Base-by-base conservation (phyloP, 2,797 vertebrate genomes). In the Diglossa cyanea region DNA sequence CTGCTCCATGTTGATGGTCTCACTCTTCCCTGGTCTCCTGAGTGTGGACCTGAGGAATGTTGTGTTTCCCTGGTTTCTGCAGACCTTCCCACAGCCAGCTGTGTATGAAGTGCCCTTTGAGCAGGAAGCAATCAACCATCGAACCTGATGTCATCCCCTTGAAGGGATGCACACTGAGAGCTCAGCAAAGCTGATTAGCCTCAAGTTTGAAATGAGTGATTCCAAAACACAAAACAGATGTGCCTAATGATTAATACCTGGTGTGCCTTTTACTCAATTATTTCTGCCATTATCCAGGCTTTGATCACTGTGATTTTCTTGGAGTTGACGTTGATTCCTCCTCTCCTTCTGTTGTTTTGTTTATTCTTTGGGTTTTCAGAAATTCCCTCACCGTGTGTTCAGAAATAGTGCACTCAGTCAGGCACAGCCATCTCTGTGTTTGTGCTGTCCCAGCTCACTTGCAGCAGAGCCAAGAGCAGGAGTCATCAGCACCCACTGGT, bases 221-320 rank as follows among this genome's bases (percentile, higher is more conserved):
- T 94, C 83, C 55, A 53, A 79, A 95, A 82, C 63, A 73, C 35
- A 30, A 53, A 85, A 5, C 95, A 93, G 83, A 94, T 94, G 93
- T 91, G 79, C 63, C 63, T 37, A 5, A 0, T 89, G 92, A 91
- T 93, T 87, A 90, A 82, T 85, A 60, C 2, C 2, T 76, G 53
- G 48, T 65, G n/a, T 89, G 78, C 45, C 71, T 88, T 95, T 85
- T 92, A 39, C 55, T 88, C 77, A 39, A 1, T 85, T 73, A 70
- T 73, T 89, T 88, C 76, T 90, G 51, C 40, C 51, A 30, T 63
- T 79, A 31, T 66, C 60, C 37, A 50, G 60, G n/a, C 90, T 94
- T 93, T 92, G 77, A 71, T 93, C 67, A 33, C 63, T 39, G 18
- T 75, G 67, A 66, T 82, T 79, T 78, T 78, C 70, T 54, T 54